Conservation (phyloP, 2,113 vertebrate genomes). For the Pimephales promelas region DNA sequence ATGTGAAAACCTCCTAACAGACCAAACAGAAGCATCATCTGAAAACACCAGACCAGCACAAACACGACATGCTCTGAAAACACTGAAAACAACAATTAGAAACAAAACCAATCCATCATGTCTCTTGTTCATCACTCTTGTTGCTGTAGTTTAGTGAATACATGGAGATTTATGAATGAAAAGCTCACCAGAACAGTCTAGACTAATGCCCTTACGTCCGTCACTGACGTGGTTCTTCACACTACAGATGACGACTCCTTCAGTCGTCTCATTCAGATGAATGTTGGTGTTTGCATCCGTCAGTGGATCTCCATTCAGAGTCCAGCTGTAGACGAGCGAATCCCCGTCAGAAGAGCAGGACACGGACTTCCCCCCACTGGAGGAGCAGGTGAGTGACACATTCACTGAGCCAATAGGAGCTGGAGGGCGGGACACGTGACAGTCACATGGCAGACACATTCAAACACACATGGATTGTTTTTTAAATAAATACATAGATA, state of each 20-base stretch:
- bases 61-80: neutral
- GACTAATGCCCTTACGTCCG: neutral
- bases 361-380: neutral
- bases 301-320: neutral
- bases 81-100: neutral
- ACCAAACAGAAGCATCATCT: constrained; percentile 6
- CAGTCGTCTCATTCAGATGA: neutral
- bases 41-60: constrained; percentile 15
- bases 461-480: neutral
- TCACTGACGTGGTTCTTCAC: neutral
- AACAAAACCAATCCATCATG: neutral
- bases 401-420: constrained; percentile 33
- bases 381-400: constrained; percentile 24
- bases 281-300: neutral
- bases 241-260: too few species aligned
- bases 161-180: too few species aligned
- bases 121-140: too few species aligned
- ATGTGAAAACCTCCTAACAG: constrained; percentile 32
- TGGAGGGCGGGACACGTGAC: neutral
- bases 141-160: too few species aligned
- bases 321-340: neutral
- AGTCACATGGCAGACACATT: neutral
- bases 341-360: constrained; percentile 38
- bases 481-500: too few species aligned
- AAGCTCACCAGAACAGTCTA: too few species aligned